Base-by-base conservation (phyloP, 1,140 invertebrate genomes). In the Telenomus remus region DNA sequence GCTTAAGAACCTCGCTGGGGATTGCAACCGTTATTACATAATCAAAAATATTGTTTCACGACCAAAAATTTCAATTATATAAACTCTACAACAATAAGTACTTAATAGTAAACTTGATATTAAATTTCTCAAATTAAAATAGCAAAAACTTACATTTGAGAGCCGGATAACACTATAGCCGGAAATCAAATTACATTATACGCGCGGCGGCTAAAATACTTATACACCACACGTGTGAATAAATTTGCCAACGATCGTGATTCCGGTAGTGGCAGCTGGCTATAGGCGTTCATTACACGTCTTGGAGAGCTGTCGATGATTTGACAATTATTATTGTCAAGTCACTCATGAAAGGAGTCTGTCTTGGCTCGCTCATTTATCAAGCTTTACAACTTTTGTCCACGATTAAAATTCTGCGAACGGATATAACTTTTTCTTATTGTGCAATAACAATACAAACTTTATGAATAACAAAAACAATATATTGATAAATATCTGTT, bases 321-420 rank as follows among this genome's bases (percentile, higher is more conserved):
- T 73, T 66, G 70, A 66, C 70, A 73, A 73, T 73, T 73, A 73
- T 73, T 73, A 44, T 55, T 13, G 6, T 27, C 71, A 56, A 74
- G 63, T 61, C 71, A 66, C 51, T 74, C 64, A 48, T 59, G 56
- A 68, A 74, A 68, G 63, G 4, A 43, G 48, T 42, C 43, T 46
- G 48, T 65, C 61, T 60, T 59, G 44, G 6, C 19, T 33, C 46
- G 5, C 42, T 54, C 71, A 74, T 74, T 74, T 56, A 66, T 74
- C 71, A 74, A 12, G 50, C 9, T 12, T 14, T 2, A n/a, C 9
- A n/a, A 61, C 70, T 74, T 74, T 74, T 74, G 70, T 74, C 19
- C 56, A 46, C 59, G 53, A 14, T n/a, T 3, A 50, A 47, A 63
- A 71, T 57, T 71, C 63, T 57, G 57, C 59, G 43, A 51, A 57